Evolutionary conservation across 1,140 invertebrate genomes (phyloP), one percentile per base, ranked within the genome.

Genomic region (Euglossa dilemma): DNA sequence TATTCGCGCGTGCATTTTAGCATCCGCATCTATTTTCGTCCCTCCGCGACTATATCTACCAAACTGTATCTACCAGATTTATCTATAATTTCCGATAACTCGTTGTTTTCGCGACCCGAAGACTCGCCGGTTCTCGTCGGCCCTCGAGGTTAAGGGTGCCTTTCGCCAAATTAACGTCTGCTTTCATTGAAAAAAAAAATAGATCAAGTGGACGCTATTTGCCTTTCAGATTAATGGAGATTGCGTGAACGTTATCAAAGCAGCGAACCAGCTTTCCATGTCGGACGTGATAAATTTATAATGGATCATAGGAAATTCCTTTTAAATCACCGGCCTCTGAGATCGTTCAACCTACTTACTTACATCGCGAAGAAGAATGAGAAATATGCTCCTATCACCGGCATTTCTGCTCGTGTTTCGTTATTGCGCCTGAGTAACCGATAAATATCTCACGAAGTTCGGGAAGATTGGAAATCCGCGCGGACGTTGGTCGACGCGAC

Each of bases 241-340:
- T 63, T 47, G 59, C 74, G 50, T 20, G 45, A 56, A 52, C 67
- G 12, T 72, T 80, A 50, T 80, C 25, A 72, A 77, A 77, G 43
- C 7, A 6, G 20, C 54, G 54, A 52, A 72, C 45, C n/a, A 28
- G 52, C 77, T 61, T 72, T 72, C 77, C 25, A n/a, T 45, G 77
- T 50, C 45, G 77, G 47, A 59, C 54, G 14, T 54, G 45, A 6
- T 72, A 70, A 69, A 79, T 61, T 71, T 80, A 52, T 80, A 80
- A 80, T 52, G 67, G 67, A 23, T 50, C 54, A 5, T n/a, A 12
- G 43, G 16, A 66, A 50, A 70, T 79, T 69, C 66, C 66, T 71
- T 70, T 71, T 47, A 59, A 59, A 7, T 20, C 36, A 28, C 18
- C 8, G 56, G 50, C 43, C n/a, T 25, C 16, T 16, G 20, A 69